A percentile compares a stretch with the other conserved stretches of the same genome.
phyloP scores from a whole-genome alignment of 2,113 vertebrate species.

The Oreotrochilus melanogaster region DNA sequence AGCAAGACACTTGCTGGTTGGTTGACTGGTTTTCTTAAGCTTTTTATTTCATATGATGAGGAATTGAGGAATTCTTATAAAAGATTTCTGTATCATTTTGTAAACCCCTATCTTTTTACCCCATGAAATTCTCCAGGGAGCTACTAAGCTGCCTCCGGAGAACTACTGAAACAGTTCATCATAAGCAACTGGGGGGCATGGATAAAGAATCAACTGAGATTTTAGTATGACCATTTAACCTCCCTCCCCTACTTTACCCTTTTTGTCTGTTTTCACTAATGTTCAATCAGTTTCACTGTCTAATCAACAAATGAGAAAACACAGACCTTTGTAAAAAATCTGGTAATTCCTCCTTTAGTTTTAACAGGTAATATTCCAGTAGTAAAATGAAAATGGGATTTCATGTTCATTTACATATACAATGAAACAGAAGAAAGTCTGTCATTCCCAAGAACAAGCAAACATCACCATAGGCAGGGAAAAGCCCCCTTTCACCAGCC shows the following conservation, averaged over 20 bases:
- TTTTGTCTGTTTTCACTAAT: not conserved
- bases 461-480: not conserved
- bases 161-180: not conserved
- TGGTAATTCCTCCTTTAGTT: not conserved
- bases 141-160: not conserved
- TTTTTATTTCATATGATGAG: slow-evolving; percentile 1
- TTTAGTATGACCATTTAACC: not conserved
- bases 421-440: not conserved
- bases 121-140: not conserved
- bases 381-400: not conserved
- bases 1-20: not conserved
- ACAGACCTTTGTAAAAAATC: not conserved
- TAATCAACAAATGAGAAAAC: not conserved
- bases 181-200: not conserved
- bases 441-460: fast-evolving
- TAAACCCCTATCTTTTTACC: not conserved
- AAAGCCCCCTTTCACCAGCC: not conserved
- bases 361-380: not conserved
- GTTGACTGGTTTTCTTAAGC: not conserved
- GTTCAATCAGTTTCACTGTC: not conserved
- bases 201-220: not conserved
- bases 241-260: fast-evolving
- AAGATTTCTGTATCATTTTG: not conserved
- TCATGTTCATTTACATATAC: not conserved
- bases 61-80: not conserved